These are phyloP conservation scores for Seriola quinqueradiata DNA, from an alignment of 2,113 vertebrate genomes.

Conservation along the genomic window DNA sequence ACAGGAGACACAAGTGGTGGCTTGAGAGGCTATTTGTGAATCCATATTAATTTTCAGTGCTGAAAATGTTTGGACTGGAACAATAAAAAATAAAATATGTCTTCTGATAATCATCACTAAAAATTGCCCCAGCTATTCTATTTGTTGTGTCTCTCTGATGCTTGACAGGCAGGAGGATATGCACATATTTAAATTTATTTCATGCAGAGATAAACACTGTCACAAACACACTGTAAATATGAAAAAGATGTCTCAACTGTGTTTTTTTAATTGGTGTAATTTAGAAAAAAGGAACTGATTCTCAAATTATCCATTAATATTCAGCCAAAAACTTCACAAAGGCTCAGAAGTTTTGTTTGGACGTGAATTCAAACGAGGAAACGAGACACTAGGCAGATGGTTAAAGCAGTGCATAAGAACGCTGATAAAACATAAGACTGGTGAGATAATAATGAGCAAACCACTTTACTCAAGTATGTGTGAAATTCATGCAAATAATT, in stretches of 20 bases:
- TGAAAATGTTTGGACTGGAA: not conserved
- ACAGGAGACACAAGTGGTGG: not conserved
- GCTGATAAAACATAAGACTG: constrained; percentile 39
- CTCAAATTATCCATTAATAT: constrained; percentile 2
- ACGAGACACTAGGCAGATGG: constrained; percentile 52
- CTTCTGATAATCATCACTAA: not conserved
- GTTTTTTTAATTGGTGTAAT: not conserved
- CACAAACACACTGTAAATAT: not conserved
- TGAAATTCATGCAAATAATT: constrained; percentile 61
- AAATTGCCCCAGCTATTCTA: not conserved
- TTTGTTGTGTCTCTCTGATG: not conserved
- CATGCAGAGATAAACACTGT: not conserved
- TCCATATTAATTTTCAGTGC: not conserved
- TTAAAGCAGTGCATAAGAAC: constrained; percentile 38
- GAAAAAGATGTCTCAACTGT: not conserved
- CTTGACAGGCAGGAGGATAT: not conserved
- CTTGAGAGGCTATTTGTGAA: not conserved
- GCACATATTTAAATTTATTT: not conserved
- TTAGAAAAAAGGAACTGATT: not conserved
- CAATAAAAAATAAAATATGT: not conserved
- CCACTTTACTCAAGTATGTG: constrained; percentile 52
- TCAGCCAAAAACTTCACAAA: constrained; percentile 20
- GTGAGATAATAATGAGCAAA: constrained; percentile 45
- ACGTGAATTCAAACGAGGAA: constrained; percentile 37
- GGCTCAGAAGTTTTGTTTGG: not conserved